phyloP scores from a whole-genome alignment of 1,140 invertebrate genomes.

The Drosophila mauritiana region DNA sequence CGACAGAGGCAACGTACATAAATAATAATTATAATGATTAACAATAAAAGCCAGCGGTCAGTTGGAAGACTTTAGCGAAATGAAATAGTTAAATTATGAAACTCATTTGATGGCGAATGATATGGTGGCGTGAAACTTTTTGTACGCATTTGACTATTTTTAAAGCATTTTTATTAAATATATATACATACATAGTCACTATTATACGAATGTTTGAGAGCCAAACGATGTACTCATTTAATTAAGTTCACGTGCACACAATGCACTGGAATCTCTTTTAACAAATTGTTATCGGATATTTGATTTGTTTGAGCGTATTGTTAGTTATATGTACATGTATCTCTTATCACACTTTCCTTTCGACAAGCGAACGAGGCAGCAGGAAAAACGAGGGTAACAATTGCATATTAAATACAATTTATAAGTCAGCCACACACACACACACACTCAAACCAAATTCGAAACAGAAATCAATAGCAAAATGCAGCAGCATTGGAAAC shows the following conservation, averaged over 20 bases:
- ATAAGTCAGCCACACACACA: constrained; percentile 27
- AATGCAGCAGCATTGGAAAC: constrained; percentile 54
- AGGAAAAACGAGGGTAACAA: constrained; percentile 29
- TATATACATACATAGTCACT: constrained; percentile 57
- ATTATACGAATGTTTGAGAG: constrained; percentile 60
- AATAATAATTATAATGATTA: constrained; percentile 47
- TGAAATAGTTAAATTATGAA: constrained; percentile 78
- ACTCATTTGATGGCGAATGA: constrained; percentile 55
- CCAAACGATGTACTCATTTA: constrained; percentile 63
- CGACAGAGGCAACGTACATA: constrained; percentile 38
- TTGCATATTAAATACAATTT: constrained; percentile 43
- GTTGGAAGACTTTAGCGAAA: constrained; percentile 71
- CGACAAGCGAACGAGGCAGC: constrained; percentile 37
- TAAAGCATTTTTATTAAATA: constrained; percentile 75
- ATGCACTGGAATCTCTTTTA: constrained; percentile 52
- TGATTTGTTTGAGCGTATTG: constrained; percentile 71
- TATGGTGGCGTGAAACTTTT: constrained; percentile 66
- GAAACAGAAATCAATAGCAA: constrained; percentile 39
- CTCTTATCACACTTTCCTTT: constrained; percentile 60
- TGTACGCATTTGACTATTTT: constrained; percentile 82
- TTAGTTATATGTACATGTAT: constrained; percentile 44
- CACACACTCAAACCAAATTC: constrained; percentile 34
- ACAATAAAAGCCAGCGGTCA: constrained; percentile 38
- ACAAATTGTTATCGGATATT: constrained; percentile 73
- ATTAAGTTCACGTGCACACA: constrained; percentile 53